phyloP scores from a whole-genome alignment of 2,797 vertebrate species.

The Parambassis ranga region DNA sequence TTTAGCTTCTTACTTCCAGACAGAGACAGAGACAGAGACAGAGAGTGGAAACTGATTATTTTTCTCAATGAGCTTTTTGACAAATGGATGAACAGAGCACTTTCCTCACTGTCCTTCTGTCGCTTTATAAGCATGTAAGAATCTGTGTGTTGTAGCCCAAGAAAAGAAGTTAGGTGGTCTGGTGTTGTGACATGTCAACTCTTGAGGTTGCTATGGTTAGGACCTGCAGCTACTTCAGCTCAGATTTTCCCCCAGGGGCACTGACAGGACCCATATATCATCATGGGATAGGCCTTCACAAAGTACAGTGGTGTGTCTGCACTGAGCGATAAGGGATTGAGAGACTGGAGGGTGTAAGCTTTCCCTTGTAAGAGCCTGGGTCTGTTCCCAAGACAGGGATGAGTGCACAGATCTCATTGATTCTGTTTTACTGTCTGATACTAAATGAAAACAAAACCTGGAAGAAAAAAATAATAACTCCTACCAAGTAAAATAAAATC shows the following conservation, averaged over 20 bases:
- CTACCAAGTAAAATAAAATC: neutral
- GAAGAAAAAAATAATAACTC: neutral
- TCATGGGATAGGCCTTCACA: constrained; percentile 39
- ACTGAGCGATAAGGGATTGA: constrained; percentile 58
- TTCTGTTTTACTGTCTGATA: constrained; percentile 9
- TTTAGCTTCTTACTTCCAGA: constrained; percentile 14
- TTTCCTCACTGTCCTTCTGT: neutral
- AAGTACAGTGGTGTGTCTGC: constrained; percentile 51
- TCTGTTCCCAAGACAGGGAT: constrained; percentile 15
- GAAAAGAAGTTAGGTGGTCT: constrained; percentile 35
- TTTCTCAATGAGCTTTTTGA: constrained; percentile 6
- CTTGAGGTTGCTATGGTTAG: constrained; percentile 52
- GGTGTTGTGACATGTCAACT: constrained; percentile 65
- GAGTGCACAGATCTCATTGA: constrained; percentile 6
- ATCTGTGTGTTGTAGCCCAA: constrained; percentile 6
- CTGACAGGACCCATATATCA: constrained; percentile 74
- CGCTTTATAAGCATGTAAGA: constrained; percentile 10
- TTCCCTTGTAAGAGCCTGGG: constrained; percentile 12
- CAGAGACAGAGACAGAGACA: no score
- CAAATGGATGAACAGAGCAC: neutral
- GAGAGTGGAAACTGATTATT: no score
- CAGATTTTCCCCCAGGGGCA: constrained; percentile 50
- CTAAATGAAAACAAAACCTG: neutral
- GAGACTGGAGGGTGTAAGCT: constrained; percentile 25
- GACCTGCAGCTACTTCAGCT: constrained; percentile 59